Evolutionary conservation across 2,113 vertebrate species (phyloP), one percentile per base, ranked within the genome.

Genomic region (Tonatia bakeri): DNA sequence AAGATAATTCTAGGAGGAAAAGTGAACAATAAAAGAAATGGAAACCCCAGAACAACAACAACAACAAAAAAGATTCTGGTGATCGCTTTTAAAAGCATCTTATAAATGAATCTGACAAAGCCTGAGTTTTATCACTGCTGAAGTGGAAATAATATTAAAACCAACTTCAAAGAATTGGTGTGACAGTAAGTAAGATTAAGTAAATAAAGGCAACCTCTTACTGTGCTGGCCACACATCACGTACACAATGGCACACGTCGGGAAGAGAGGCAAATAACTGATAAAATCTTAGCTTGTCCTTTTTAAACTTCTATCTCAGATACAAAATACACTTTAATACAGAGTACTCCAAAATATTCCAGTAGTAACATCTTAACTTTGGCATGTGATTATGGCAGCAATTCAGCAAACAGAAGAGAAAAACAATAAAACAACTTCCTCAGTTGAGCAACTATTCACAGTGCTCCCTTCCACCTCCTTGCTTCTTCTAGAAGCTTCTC

Each of bases 361-460:
- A 38, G 45, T 45, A 73, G 61, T 50, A 67, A 33, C 13, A 43
- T 22, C 4, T 54, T 13, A 45, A 70, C 10, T 45, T 45, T n/a
- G 24, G 47, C 65, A 81, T 85, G 26, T 28, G 40, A 87, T n/a
- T 36, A 54, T 43, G n/a, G 33, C 36, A 65, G 56, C 19, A 45
- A 67, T 52, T 28, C 56, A 61, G n/a, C 70, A 83, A 81, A 76
- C 0, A 4, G 45, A 15, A 82, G 52, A 90, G 61, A 50, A 87
- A 87, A 67, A 67, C 56, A 64, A 26, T 45, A 20, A 76, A 91
- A 82, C n/a, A 50, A 92, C 15, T 28, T 90, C 65, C 61, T 52
- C 36, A 59, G 11, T 3, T 38, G 64, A 86, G 61, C 12, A 61
- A 54, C 26, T 69, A 9, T 36, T 56, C 40, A 45, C 4, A 26